Base-by-base conservation (phyloP, 2,888 invertebrate species). In the Cistogaster globosa region DNA sequence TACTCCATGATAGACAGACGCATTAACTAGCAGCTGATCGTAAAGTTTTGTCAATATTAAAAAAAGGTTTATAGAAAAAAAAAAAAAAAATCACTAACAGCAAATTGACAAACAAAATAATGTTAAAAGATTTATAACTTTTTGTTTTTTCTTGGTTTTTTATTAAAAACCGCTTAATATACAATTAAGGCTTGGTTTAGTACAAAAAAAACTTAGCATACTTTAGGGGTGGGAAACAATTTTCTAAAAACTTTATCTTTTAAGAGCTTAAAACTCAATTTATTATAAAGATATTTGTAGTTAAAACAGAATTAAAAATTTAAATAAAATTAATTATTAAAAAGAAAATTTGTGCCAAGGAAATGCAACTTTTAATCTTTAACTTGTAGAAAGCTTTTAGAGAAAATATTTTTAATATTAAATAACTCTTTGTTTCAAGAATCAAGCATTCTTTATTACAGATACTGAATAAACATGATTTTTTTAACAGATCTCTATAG, bases 121-220 rank as follows among this genome's bases (percentile, higher is more conserved):
- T 58, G n/a, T 32, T 12, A 42, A 38, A 69, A 20, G 16, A 9
- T 67, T 48, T 8, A 32, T 32, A 32, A 32, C 8, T 7, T 32
- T 16, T 68, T 14, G 38, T 42, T 42, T 42, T 42, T 11, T 14
- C 42, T 69, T 36, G 32, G 32, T 22, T n/a, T 22, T 36, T 6
- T 48, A 48, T 69, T 69, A 22, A 55, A 69, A 69, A 38, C 55
- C 42, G 53, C 55, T 67, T 67, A 38, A 16, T 38, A 38, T 26
- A 9, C 9, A 11, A 22, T 63, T 45, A 32, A 20, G 55, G 53
- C n/a, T n/a, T n/a, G 18, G 38, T 3, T 62, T 55, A 55, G 14
- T 60, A 22, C 16, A 12, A 38, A 60, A 8, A 3, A 60, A 51
- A 16, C n/a, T n/a, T 62, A 16, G 60, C 38, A 62, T 74, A 74